phyloP scores from a whole-genome alignment of 2,797 vertebrate species.

The Xenopus petersii region DNA sequence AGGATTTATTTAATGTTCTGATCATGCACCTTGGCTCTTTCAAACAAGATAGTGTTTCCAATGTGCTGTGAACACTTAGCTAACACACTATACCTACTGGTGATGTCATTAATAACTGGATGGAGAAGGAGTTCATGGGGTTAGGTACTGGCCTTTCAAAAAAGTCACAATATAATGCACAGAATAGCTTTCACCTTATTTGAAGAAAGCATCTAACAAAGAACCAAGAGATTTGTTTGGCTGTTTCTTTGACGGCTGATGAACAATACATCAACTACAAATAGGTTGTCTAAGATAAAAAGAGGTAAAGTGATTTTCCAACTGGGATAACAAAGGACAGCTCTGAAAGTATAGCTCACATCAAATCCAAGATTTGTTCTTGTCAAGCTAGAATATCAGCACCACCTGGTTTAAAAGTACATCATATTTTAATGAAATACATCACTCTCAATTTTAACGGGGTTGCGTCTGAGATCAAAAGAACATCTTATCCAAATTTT shows the following conservation, averaged over 20 bases:
- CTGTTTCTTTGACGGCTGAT: constrained; percentile 39
- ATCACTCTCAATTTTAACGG: no score
- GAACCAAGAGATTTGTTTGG: constrained; percentile 35
- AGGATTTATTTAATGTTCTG: no score
- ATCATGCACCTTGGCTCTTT: no score
- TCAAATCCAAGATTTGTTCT: background rate
- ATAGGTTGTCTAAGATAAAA: constrained; percentile 30
- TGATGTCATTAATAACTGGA: constrained; percentile 7
- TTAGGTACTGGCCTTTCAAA: constrained; percentile 26
- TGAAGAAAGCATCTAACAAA: constrained; percentile 21
- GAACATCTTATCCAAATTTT: no score
- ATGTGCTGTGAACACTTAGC: no score
- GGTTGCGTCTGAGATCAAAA: no score
- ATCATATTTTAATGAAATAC: no score
- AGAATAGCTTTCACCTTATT: constrained; percentile 37
- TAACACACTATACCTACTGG: no score
- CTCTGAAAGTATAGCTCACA: constrained; percentile 16
- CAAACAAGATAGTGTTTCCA: no score
- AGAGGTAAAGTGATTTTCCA: constrained; percentile 34
- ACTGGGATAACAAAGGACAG: constrained; percentile 34
- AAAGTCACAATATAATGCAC: constrained; percentile 30
- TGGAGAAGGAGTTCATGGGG: constrained; percentile 13
- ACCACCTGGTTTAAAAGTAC: no score
- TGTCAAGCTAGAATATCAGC: background rate
- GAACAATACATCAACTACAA: constrained; percentile 38